phyloP scores from a whole-genome alignment of 1,140 invertebrate genomes.

The Cherax quadricarinatus region DNA sequence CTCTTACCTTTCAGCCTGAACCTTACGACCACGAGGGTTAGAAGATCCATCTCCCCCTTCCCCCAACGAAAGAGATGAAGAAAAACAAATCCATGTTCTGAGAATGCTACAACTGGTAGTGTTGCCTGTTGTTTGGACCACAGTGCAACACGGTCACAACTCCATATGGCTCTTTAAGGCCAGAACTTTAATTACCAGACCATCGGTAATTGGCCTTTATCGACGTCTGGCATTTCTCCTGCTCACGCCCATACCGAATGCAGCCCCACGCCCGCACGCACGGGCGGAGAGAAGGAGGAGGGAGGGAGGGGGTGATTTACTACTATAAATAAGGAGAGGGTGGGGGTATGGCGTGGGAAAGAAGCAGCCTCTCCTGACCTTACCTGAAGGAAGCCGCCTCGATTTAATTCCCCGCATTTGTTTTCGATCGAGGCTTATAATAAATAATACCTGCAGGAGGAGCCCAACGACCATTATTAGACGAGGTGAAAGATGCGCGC shows the following conservation, averaged over 20 bases:
- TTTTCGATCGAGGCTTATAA: conserved; percentile 48
- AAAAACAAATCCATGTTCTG: conserved; percentile 6
- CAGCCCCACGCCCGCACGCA: conserved; percentile 19
- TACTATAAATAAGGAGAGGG: conserved; percentile 39
- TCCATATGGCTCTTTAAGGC: not conserved
- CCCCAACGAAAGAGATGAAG: too few species aligned
- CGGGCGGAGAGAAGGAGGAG: not conserved
- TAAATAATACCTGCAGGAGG: conserved; percentile 28
- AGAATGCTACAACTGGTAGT: conserved; percentile 33
- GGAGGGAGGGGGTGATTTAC: conserved; percentile 42
- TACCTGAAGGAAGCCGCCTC: conserved; percentile 2
- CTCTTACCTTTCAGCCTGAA: conserved; percentile 1
- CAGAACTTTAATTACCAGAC: not conserved
- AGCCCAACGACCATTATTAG: conserved; percentile 19
- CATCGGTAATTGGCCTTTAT: conserved; percentile 34
- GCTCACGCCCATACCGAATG: not conserved
- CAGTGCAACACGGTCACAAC: conserved; percentile 14
- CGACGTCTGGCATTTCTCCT: conserved; percentile 26
- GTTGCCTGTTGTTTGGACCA: not conserved
- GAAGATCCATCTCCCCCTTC: not conserved
- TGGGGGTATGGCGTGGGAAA: conserved; percentile 44
- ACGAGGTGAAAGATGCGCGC: conserved; percentile 10
- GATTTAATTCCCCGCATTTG: conserved; percentile 41
- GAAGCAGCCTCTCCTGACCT: conserved; percentile 26
- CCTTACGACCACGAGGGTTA: not conserved